Evolutionary conservation across 2,113 vertebrate genomes (phyloP).

Genomic region (Ammodytes dubius): DNA sequence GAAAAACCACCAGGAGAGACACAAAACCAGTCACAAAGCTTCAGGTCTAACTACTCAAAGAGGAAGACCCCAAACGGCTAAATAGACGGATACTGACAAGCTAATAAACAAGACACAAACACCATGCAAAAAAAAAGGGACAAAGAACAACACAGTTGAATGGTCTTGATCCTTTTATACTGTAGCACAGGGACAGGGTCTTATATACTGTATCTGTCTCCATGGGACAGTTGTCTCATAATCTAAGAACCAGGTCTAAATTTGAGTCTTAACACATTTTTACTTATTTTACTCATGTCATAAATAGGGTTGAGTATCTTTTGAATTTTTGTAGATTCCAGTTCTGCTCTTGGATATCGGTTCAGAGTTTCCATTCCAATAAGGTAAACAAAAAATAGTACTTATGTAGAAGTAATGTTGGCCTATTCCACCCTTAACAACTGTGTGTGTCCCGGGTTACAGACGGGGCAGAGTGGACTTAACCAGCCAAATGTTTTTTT

Average conservation of each 20-base stretch:
- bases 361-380: too few species aligned
- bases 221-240: background rate
- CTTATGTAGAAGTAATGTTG: too few species aligned
- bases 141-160: background rate
- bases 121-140: background rate
- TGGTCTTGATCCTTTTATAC: background rate
- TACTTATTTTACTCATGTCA: background rate
- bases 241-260: background rate
- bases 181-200: background rate
- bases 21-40: background rate
- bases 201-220: background rate
- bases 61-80: too few species aligned
- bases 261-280: background rate
- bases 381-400: too few species aligned
- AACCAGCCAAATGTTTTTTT: conserved; percentile 2
- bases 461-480: background rate
- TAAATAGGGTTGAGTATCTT: too few species aligned
- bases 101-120: too few species aligned
- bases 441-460: background rate
- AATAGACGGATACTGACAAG: too few species aligned
- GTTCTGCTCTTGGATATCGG: too few species aligned
- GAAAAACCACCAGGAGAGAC: background rate
- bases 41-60: too few species aligned
- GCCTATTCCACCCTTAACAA: too few species aligned
- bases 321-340: too few species aligned